These are phyloP conservation scores for Myiotriccus ornatus DNA, from an alignment of 2,797 vertebrate genomes.

Conservation along the genomic window DNA sequence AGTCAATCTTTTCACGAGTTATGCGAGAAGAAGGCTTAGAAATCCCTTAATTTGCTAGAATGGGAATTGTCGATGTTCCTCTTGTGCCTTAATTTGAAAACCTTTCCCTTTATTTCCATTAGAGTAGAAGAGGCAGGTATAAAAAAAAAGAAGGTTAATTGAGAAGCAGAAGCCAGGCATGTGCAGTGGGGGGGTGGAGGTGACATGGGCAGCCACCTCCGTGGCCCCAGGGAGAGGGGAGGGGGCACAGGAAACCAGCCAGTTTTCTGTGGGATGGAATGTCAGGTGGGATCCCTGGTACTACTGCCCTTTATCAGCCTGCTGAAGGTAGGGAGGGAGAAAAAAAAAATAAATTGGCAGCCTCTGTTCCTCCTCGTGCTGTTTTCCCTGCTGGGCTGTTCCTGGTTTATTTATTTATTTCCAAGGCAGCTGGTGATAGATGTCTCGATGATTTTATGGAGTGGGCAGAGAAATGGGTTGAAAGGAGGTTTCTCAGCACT, in stretches of 20 bases:
- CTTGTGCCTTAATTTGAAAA: background rate
- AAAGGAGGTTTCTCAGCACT: background rate
- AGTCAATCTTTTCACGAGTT: background rate
- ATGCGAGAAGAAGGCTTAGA: background rate
- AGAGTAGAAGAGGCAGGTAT: background rate
- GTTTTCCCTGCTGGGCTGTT: background rate
- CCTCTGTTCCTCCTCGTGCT: background rate
- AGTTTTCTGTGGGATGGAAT: background rate
- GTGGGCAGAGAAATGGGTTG: background rate
- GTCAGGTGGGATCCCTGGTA: rapidly evolving
- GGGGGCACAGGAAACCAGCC: rapidly evolving
- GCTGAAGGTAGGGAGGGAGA: background rate
- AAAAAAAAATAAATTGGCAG: background rate
- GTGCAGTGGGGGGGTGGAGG: background rate
- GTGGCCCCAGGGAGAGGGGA: background rate
- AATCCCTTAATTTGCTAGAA: background rate
- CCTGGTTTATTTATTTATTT: background rate
- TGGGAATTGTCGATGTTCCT: background rate
- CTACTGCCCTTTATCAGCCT: background rate
- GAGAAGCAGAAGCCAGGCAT: background rate
- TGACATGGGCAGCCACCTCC: background rate
- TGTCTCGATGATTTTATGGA: background rate
- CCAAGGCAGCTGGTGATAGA: background rate
- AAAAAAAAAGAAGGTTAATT: background rate
- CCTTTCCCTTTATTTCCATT: background rate